Conservation (phyloP, 2,113 vertebrate species). For the Catharus minimus region DNA sequence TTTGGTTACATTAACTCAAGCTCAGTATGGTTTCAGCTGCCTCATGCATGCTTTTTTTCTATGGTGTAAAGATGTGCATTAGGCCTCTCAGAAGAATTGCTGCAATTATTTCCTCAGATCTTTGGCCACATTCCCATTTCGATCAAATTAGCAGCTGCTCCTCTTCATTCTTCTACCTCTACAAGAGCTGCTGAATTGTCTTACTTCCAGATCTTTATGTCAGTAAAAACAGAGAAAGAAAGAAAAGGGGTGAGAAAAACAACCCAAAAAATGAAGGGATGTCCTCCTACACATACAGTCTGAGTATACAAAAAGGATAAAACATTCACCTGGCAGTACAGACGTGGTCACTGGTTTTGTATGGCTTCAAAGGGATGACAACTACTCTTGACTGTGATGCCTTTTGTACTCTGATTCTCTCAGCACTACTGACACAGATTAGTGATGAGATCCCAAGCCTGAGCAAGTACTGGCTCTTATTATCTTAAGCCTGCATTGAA, state of each 20-base stretch:
- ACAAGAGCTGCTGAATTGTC: neutral
- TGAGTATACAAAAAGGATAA: neutral
- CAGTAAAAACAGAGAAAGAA: neutral
- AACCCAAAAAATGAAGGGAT: neutral
- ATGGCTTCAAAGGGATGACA: neutral
- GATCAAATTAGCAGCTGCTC: slow-evolving; percentile 44
- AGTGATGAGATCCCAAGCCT: neutral
- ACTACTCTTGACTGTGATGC: neutral
- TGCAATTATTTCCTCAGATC: slow-evolving; percentile 33
- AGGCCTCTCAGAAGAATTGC: neutral
- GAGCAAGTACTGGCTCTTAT: neutral
- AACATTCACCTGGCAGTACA: neutral
- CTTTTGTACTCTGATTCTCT: neutral
- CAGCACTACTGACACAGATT: neutral
- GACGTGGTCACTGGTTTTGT: neutral
- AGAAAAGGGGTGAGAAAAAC: neutral
- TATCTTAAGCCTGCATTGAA: neutral
- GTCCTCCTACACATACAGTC: neutral
- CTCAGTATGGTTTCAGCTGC: neutral
- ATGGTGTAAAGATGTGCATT: neutral
- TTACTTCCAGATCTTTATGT: neutral
- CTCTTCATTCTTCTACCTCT: slow-evolving; percentile 3
- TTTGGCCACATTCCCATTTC: slow-evolving; percentile 32
- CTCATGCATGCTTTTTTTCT: neutral
- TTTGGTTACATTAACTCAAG: neutral